Percentiles rank a stretch among this genome's conserved stretches.
Evolutionary conservation across 2,113 vertebrate genomes (phyloP).

Genomic region (Muscicapa adusta): DNA sequence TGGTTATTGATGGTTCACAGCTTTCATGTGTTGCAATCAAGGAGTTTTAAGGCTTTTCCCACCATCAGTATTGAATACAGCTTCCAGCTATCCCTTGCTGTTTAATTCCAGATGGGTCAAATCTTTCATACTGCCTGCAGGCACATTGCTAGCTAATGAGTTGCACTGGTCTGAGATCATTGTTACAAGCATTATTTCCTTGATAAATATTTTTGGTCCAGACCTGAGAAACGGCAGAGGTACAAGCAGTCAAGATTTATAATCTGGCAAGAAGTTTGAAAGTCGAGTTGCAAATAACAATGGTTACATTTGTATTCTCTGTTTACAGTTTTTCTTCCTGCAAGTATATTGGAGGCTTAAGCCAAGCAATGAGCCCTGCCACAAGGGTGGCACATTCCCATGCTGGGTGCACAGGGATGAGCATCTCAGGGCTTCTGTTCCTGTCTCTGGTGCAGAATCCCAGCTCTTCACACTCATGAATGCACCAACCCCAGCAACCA

Average conservation of each 20-base stretch:
- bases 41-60: conserved; percentile 66
- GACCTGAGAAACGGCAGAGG: conserved; percentile 52
- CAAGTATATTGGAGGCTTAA: neutral
- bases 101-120: conserved; percentile 65
- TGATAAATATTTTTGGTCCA: conserved; percentile 46
- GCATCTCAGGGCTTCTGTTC: neutral
- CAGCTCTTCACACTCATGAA: neutral
- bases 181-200: conserved; percentile 46
- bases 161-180: conserved; percentile 60
- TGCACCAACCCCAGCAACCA: neutral
- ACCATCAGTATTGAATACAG: conserved; percentile 51
- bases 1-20: conserved; percentile 61
- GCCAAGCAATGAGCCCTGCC: neutral
- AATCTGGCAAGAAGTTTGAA: neutral
- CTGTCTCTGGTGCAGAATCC: neutral
- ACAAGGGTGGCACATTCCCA: conserved; percentile 1
- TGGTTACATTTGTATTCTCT: conserved; percentile 34
- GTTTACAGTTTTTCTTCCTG: conserved; percentile 30
- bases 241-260: conserved; percentile 31
- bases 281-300: conserved; percentile 28
- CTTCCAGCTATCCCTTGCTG: conserved; percentile 59
- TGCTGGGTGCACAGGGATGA: neutral
- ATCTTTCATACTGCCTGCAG: conserved; percentile 53
- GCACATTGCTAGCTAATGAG: conserved; percentile 62
- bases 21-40: conserved; percentile 64